Conservation (phyloP, 1,140 invertebrate species). For the Rhagoletis pomonella region DNA sequence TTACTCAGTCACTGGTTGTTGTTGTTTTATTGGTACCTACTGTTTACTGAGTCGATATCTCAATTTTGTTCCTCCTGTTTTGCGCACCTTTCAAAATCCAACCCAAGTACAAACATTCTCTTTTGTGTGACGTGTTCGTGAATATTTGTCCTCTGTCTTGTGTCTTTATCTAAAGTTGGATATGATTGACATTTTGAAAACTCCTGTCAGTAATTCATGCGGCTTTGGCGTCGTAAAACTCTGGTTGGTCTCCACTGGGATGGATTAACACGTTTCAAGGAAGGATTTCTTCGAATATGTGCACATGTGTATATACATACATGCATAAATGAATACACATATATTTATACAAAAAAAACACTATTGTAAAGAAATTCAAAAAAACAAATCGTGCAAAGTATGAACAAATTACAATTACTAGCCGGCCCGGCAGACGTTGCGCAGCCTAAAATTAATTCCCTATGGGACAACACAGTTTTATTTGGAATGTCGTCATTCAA, state of each 20-base stretch:
- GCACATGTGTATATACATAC: neutral
- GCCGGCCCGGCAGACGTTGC: too few relatives aligned
- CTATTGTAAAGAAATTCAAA: too few relatives aligned
- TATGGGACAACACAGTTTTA: too few relatives aligned
- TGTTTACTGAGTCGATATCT: conserved; percentile 47
- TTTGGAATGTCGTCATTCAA: too few relatives aligned
- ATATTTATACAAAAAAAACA: too few relatives aligned
- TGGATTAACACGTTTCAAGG: conserved; percentile 27
- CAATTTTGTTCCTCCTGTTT: conserved; percentile 51
- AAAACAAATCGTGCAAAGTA: too few relatives aligned
- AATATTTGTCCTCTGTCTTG: conserved; percentile 14
- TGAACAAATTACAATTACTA: too few relatives aligned
- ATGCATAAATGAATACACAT: too few relatives aligned
- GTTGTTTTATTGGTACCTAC: conserved; percentile 45
- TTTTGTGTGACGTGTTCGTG: neutral
- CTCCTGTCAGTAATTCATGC: conserved; percentile 48
- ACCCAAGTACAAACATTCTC: conserved; percentile 12
- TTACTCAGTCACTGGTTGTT: conserved; percentile 7
- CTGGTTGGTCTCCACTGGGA: neutral
- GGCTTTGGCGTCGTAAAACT: neutral
- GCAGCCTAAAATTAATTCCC: too few relatives aligned
- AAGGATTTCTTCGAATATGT: neutral
- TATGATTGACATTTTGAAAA: conserved; percentile 49
- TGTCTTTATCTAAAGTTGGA: conserved; percentile 33
- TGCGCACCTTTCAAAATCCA: conserved; percentile 47